Evolutionary conservation across 2,113 vertebrate species (phyloP).

Genomic region (Aphyosemion australe): DNA sequence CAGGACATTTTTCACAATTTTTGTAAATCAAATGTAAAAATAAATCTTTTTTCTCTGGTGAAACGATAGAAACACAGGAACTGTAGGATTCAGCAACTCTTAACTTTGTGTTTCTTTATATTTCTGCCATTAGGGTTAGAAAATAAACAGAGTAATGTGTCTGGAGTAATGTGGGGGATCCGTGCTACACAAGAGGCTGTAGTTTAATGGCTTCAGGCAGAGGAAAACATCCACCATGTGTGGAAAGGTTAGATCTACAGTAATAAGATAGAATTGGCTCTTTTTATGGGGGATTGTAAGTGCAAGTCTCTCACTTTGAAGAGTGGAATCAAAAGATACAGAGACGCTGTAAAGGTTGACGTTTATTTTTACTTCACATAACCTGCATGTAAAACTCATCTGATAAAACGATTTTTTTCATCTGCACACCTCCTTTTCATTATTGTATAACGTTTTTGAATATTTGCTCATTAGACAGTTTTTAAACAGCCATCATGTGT

Average conservation of each 20-base stretch:
- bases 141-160: constrained; percentile 12
- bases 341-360: constrained; percentile 52
- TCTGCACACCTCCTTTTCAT: not conserved
- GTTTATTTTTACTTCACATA: constrained; percentile 63
- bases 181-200: constrained; percentile 14
- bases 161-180: constrained; percentile 21
- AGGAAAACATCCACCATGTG: constrained; percentile 37
- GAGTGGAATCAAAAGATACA: constrained; percentile 59
- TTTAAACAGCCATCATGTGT: constrained; percentile 34
- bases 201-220: constrained; percentile 46
- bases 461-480: constrained; percentile 29
- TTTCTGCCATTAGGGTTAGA: constrained; percentile 30
- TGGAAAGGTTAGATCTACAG: constrained; percentile 42
- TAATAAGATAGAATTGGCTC: constrained; percentile 45
- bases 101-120: constrained; percentile 40
- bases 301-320: constrained; percentile 47
- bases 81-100: not conserved
- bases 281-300: constrained; percentile 42
- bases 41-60: no score
- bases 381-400: constrained; percentile 26
- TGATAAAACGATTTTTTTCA: constrained; percentile 10
- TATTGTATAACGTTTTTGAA: not conserved
- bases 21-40: no score
- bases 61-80: not conserved
- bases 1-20: no score